Conservation (phyloP, 2,888 invertebrate genomes). For the Pterobdella sp. region DNA sequence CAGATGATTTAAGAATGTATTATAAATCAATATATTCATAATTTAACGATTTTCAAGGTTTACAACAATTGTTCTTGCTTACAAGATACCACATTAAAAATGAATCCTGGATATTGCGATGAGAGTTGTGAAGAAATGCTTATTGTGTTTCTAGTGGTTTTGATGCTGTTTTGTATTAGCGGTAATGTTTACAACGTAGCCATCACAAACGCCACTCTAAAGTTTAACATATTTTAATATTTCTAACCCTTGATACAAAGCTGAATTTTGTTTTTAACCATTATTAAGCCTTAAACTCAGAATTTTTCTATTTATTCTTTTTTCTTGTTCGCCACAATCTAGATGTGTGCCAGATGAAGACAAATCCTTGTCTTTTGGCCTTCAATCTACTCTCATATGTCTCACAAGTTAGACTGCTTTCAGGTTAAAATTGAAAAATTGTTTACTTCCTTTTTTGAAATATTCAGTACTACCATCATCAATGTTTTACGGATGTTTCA, state of each 20-base stretch:
- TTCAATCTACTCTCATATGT: no score
- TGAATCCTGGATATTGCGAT: slow-evolving; percentile 18
- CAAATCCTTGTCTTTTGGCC: slow-evolving; percentile 25
- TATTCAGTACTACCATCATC: slow-evolving; percentile 15
- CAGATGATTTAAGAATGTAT: no score
- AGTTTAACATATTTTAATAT: slow-evolving; percentile 7
- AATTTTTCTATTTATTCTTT: neutral
- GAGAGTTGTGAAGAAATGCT: slow-evolving; percentile 2
- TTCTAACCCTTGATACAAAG: neutral
- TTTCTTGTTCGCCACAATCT: neutral
- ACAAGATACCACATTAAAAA: neutral
- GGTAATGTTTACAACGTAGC: slow-evolving; percentile 28
- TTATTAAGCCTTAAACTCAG: neutral
- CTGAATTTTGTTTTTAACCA: neutral
- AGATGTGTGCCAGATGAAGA: slow-evolving; percentile 26
- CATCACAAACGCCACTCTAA: slow-evolving; percentile 24
- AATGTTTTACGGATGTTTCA: slow-evolving; percentile 22
- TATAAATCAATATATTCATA: no score
- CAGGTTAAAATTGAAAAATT: neutral
- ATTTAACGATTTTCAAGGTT: no score
- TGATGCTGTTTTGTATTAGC: slow-evolving; percentile 5
- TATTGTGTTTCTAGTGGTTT: neutral
- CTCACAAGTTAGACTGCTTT: no score
- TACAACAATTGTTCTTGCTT: slow-evolving; percentile 21
- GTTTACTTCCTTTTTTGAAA: neutral